Conservation (phyloP, 2,888 invertebrate species). For the Troides helena region DNA sequence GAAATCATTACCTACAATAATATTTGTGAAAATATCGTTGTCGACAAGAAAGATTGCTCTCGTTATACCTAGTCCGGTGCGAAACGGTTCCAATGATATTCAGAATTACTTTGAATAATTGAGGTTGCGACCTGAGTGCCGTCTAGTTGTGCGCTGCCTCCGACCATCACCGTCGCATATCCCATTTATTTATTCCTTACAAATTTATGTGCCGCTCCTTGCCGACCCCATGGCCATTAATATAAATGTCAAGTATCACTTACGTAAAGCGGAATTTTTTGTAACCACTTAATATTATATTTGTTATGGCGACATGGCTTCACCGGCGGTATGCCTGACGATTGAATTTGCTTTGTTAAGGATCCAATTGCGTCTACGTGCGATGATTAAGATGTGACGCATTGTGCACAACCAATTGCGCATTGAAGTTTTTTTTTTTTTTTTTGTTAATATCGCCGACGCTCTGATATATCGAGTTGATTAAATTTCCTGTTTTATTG, state of each 20-base stretch:
- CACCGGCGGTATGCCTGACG: background rate
- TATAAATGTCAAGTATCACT: slow-evolving; percentile 11
- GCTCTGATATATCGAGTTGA: background rate
- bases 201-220: background rate
- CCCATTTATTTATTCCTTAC: background rate
- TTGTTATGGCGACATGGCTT: background rate
- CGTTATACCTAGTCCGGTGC: background rate
- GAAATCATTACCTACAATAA: no score
- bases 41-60: background rate
- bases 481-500: no score
- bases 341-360: slow-evolving; percentile 1
- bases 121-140: background rate
- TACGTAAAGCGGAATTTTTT: background rate
- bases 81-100: slow-evolving; percentile 4
- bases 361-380: slow-evolving; percentile 2
- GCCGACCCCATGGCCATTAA: slow-evolving; percentile 4
- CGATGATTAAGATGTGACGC: background rate
- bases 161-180: background rate
- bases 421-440: background rate
- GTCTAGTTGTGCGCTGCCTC: background rate
- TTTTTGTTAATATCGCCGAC: background rate
- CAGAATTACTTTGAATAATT: slow-evolving; percentile 1
- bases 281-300: slow-evolving; percentile 5
- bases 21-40: background rate
- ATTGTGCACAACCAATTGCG: background rate